Evolutionary conservation across 2,797 vertebrate species (phyloP).

Genomic region (Nothura maculosa): DNA sequence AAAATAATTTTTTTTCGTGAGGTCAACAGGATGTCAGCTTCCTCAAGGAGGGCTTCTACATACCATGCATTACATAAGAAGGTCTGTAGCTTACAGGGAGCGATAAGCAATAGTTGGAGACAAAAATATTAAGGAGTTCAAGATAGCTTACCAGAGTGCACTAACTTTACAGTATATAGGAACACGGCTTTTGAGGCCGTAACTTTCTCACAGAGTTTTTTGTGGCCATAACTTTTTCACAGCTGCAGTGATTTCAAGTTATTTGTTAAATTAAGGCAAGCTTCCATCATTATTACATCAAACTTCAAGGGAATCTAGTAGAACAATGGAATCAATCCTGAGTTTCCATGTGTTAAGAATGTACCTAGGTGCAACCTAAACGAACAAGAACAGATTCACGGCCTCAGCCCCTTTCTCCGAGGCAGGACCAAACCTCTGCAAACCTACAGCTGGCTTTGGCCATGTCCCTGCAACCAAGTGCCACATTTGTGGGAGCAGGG

Average conservation of each 20-base stretch:
- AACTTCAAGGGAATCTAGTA: neutral
- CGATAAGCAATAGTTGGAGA: neutral
- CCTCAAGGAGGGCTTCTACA: neutral
- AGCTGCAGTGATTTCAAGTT: neutral
- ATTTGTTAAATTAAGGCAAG: neutral
- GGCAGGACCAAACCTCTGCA: neutral
- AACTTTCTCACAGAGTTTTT: neutral
- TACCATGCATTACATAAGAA: neutral
- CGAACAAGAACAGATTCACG: fast-evolving
- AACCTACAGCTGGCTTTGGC: neutral
- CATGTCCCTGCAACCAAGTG: neutral
- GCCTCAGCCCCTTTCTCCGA: neutral
- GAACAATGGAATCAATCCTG: neutral
- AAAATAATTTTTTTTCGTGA: neutral
- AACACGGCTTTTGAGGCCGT: neutral
- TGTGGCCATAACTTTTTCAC: neutral
- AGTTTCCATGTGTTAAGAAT: neutral
- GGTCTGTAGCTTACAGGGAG: neutral
- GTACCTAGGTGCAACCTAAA: neutral
- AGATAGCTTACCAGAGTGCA: neutral
- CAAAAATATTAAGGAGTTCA: neutral
- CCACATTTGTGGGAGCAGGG: neutral
- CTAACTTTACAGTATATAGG: neutral
- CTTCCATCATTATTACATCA: neutral
- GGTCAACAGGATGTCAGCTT: neutral